A percentile compares a stretch with the other conserved stretches of the same genome.
These are phyloP conservation scores for Mythimna impura DNA, from an alignment of 2,888 invertebrate species.

Conservation along the genomic window DNA sequence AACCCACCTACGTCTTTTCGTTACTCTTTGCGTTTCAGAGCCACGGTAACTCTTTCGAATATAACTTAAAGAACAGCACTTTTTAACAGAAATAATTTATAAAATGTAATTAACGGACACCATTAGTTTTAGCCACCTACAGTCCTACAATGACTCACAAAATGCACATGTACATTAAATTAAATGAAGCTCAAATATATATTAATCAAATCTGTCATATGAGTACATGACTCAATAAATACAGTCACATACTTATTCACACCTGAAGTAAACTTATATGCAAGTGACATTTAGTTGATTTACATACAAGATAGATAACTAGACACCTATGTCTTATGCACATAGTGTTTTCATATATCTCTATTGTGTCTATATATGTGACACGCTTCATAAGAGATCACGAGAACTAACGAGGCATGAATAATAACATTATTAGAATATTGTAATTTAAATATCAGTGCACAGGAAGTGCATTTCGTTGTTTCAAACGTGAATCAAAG, in stretches of 20 bases:
- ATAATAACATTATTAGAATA: slow-evolving; percentile 69
- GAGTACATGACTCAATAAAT: slow-evolving; percentile 39
- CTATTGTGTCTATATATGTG: slow-evolving; percentile 69
- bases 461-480: neutral
- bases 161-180: slow-evolving; percentile 16
- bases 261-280: slow-evolving; percentile 50
- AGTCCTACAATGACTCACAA: neutral
- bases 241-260: slow-evolving; percentile 34
- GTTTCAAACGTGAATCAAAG: too few relatives aligned
- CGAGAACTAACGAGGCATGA: slow-evolving; percentile 73
- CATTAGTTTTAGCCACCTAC: slow-evolving; percentile 11
- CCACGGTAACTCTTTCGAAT: too few relatives aligned
- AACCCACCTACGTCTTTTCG: too few relatives aligned
- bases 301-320: slow-evolving; percentile 8
- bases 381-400: slow-evolving; percentile 77
- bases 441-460: slow-evolving; percentile 5
- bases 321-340: slow-evolving; percentile 36
- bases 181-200: slow-evolving; percentile 31
- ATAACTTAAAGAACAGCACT: neutral
- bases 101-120: neutral
- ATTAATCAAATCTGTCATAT: slow-evolving; percentile 34
- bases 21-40: neutral
- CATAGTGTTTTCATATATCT: slow-evolving; percentile 43
- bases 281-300: slow-evolving; percentile 13
- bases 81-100: neutral